Evolutionary conservation across 2,888 invertebrate genomes (phyloP), one percentile per base, ranked within the genome.

Genomic region (Spodoptera exigua): DNA sequence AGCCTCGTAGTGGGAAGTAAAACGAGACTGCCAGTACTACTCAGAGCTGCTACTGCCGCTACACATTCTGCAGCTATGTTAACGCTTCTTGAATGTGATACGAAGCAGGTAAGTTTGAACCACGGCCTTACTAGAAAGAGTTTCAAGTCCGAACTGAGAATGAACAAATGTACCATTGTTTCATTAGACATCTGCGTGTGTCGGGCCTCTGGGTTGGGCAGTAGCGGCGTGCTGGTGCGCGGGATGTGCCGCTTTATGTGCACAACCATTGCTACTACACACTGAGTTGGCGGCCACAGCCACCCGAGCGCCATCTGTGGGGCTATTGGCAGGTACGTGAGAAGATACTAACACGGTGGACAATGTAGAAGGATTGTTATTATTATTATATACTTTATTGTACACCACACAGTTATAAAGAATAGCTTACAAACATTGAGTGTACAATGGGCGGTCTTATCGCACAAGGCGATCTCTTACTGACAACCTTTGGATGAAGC

Each of bases 191-290:
- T 88, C 88, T 52, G 92, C 92, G 1, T 92, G 92, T 17, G 86
- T 88, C 0, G 93, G 95, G 1, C 95, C 96, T 12, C 91, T 97
- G 56, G 95, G 96, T 37, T 96, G 96, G 80, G 95, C 96, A 47
- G 97, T 97, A 95, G 94, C 96, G 4, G 95, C 96, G 83, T 96
- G 89, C 88, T 97, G 80, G 95, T 96, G 82, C 90, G 90, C 96
- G 12, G 96, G 95, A 0, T 95, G 96, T 86, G 96, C 96, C 7
- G 96, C 96, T 17, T 95, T 97, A 67, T 95, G 97, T 62, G 96
- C 96, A 39, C 96, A 96, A 82, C 95, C 96, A 36, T 89, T 97
- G 51, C 94, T 96, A 63, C 94, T 97, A 68, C 96, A 96, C 75
- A 96, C 96, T 0, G 96, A 97, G 84, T 89, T 96, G 45, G 96